These are phyloP conservation scores for Archocentrus centrarchus DNA, from an alignment of 2,113 vertebrate genomes.

Conservation along the genomic window DNA sequence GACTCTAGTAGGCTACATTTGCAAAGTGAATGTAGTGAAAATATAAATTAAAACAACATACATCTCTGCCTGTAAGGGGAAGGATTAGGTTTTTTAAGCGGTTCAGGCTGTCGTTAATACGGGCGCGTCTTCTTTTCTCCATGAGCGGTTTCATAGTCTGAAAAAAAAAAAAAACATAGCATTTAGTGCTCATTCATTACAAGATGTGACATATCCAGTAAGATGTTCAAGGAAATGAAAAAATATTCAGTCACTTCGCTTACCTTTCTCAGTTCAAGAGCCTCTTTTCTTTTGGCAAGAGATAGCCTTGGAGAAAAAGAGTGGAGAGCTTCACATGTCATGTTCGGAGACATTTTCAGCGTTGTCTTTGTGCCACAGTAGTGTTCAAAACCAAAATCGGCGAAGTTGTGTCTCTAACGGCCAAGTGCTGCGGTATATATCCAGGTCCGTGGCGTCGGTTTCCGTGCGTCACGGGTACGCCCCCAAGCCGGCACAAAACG, in stretches of 20 bases:
- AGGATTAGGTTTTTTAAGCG: constrained; percentile 87
- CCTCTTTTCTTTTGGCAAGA: constrained; percentile 79
- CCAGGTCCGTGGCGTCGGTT: constrained; percentile 62
- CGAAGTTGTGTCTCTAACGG: constrained; percentile 42
- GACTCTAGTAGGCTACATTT: background rate
- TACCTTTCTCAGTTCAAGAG: constrained; percentile 83
- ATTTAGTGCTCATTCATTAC: constrained; percentile 8
- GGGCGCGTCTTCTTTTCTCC: constrained; percentile 86
- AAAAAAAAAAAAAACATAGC: constrained; percentile 7
- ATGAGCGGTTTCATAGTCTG: constrained; percentile 89
- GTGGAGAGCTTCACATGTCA: constrained; percentile 26
- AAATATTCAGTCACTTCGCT: constrained; percentile 19
- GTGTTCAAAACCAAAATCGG: background rate
- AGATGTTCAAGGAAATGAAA: background rate
- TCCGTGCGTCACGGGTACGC: constrained; percentile 72
- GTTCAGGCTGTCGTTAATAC: constrained; percentile 88
- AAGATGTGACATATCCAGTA: background rate
- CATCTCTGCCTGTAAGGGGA: constrained; percentile 87
- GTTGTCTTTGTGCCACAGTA: background rate
- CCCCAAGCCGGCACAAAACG: constrained; percentile 70
- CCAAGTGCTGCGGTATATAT: constrained; percentile 72
- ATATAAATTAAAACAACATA: constrained; percentile 69
- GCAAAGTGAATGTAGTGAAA: background rate
- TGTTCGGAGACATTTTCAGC: constrained; percentile 70
- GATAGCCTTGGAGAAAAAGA: constrained; percentile 63